phyloP scores from a whole-genome alignment of 2,797 vertebrate species.

The Eospalax fontanierii region DNA sequence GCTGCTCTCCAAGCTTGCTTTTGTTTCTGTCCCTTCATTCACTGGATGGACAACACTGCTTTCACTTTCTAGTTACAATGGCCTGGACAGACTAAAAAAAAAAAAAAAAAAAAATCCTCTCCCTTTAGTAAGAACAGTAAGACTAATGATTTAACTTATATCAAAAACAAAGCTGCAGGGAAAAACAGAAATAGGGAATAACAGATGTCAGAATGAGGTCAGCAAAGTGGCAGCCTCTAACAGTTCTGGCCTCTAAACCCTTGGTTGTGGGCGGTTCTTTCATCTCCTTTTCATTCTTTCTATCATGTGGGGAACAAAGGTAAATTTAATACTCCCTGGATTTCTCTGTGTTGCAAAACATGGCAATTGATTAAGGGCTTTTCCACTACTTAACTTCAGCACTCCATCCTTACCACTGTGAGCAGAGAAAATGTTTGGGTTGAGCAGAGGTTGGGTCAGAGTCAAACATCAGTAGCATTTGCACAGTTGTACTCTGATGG shows the following conservation, averaged over 20 bases:
- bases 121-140: too few species aligned
- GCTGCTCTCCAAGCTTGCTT: too few species aligned
- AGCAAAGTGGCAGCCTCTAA: too few species aligned
- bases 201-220: too few species aligned
- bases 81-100: too few species aligned
- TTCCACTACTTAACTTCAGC: conserved; percentile 40
- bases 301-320: background rate
- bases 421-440: background rate
- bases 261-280: background rate
- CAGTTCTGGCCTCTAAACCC: background rate
- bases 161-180: too few species aligned
- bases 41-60: too few species aligned
- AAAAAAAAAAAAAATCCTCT: too few species aligned
- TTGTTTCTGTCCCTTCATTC: too few species aligned
- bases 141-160: too few species aligned
- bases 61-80: too few species aligned
- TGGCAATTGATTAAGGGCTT: background rate
- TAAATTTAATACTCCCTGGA: background rate
- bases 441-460: background rate
- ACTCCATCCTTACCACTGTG: background rate
- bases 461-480: background rate
- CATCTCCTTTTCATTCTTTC: background rate
- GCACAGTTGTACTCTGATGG: background rate
- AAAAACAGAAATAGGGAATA: too few species aligned
- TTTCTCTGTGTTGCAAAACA: background rate